Conservation (phyloP, 2,797 vertebrate genomes). For the Mormyrus hasselquistii region DNA sequence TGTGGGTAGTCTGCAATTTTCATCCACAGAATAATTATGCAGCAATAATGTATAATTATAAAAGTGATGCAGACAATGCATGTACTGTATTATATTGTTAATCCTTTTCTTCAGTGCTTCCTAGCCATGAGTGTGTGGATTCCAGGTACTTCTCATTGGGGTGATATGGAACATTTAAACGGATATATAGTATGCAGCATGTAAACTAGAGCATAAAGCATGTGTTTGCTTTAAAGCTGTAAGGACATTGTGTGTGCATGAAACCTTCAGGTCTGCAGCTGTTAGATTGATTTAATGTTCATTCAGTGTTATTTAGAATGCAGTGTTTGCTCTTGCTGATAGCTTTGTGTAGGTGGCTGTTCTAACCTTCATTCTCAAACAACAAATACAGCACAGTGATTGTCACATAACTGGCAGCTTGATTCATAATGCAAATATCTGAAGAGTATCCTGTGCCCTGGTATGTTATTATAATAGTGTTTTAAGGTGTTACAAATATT, state of each 20-base stretch:
- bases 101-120: background rate
- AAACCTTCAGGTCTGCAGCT: background rate
- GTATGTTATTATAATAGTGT: background rate
- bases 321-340: background rate
- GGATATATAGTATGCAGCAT: background rate
- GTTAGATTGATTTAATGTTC: background rate
- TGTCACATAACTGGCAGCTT: background rate
- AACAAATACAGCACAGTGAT: background rate
- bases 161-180: background rate
- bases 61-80: background rate
- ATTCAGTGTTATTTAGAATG: background rate
- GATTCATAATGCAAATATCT: background rate
- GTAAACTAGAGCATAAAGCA: background rate
- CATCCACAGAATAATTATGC: background rate
- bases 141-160: background rate
- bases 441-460: background rate
- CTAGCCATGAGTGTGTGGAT: background rate
- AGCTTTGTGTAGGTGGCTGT: background rate
- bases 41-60: background rate
- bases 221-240: background rate
- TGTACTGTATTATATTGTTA: background rate
- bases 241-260: background rate
- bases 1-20: background rate
- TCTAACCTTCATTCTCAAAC: background rate
- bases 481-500: background rate